A percentile compares a stretch with the other conserved stretches of the same genome.
Evolutionary conservation across 2,113 vertebrate species (phyloP).

Genomic region (Pelmatolapia mariae): DNA sequence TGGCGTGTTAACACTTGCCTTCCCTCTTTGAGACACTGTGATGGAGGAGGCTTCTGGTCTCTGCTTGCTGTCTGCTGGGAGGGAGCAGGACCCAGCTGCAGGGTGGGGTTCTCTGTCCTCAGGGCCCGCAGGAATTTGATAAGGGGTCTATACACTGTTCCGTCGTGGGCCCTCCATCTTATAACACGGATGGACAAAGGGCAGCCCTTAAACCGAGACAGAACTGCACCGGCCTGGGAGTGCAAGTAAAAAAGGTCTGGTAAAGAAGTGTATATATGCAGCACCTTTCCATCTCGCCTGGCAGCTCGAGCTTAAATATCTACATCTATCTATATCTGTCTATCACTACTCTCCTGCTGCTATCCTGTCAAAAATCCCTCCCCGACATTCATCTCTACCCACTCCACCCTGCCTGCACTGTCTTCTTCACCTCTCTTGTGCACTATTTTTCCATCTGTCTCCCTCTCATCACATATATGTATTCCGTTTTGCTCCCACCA

Average conservation of each 20-base stretch:
- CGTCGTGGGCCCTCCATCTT: slow-evolving; percentile 62
- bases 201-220: slow-evolving; percentile 70
- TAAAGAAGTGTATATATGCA: background rate
- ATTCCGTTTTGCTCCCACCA: background rate
- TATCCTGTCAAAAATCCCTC: background rate
- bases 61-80: slow-evolving; percentile 27
- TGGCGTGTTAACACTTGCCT: slow-evolving; percentile 26
- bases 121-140: slow-evolving; percentile 69
- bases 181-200: slow-evolving; percentile 65
- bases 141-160: slow-evolving; percentile 62
- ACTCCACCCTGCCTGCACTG: background rate
- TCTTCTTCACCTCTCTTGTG: background rate
- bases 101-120: slow-evolving; percentile 66
- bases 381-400: rapidly evolving
- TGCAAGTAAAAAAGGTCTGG: rapidly evolving
- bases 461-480: background rate
- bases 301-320: background rate
- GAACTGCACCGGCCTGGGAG: slow-evolving; percentile 63
- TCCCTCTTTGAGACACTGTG: slow-evolving; percentile 56
- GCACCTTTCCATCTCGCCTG: background rate
- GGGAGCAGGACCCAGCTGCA: slow-evolving; percentile 41
- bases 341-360: background rate
- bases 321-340: background rate
- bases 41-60: background rate
- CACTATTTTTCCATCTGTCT: background rate